phyloP scores from a whole-genome alignment of 2,113 vertebrate genomes.

The Mionectes macconnelli region DNA sequence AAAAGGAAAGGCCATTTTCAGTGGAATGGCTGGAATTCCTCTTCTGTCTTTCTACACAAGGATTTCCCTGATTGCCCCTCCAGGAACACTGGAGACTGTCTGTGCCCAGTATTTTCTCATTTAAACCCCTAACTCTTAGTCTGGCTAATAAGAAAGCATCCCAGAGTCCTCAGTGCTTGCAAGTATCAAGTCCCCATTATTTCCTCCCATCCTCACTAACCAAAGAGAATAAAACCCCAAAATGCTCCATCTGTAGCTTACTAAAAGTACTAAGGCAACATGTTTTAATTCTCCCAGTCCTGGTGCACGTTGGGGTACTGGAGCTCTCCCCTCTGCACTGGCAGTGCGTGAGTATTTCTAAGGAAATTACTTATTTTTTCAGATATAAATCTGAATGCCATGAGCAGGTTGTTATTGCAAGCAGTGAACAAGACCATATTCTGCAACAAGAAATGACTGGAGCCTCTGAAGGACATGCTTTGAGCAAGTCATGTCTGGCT shows the following conservation, averaged over 20 bases:
- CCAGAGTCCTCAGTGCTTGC: background rate
- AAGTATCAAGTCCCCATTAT: fast-evolving
- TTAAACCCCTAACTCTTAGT: background rate
- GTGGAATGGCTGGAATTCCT: background rate
- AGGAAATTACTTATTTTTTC: background rate
- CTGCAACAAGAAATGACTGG: background rate
- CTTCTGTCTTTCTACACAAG: background rate
- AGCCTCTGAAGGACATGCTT: background rate
- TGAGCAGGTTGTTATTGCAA: background rate
- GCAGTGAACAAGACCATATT: background rate
- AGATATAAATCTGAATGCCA: background rate
- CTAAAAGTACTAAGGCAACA: background rate
- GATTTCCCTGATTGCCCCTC: background rate
- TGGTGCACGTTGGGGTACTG: fast-evolving
- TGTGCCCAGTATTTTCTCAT: background rate
- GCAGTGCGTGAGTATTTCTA: background rate
- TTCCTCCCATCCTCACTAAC: background rate
- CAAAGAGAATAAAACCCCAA: background rate
- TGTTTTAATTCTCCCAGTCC: fast-evolving
- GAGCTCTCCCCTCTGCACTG: background rate
- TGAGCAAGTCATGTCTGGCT: background rate
- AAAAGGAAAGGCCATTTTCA: background rate
- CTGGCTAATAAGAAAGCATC: background rate
- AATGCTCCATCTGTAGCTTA: background rate
- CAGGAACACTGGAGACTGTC: background rate